phyloP scores from a whole-genome alignment of 2,113 vertebrate genomes.

The Oenanthe oenanthe region DNA sequence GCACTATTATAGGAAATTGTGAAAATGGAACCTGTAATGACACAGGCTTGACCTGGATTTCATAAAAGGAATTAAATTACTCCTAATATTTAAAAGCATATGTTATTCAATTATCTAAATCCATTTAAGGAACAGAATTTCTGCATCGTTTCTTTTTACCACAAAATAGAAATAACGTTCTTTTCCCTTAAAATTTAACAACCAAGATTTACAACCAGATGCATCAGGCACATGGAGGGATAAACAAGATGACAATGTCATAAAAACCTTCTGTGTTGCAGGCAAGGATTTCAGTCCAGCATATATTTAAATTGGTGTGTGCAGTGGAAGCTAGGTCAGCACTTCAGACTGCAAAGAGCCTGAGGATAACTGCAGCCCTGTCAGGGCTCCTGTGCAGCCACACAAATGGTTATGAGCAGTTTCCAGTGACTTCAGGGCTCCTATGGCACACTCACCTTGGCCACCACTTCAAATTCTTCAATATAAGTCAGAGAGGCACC shows the following conservation, averaged over 20 bases:
- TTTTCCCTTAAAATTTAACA: not conserved
- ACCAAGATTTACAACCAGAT: not conserved
- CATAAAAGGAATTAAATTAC: not conserved
- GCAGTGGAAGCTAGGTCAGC: not conserved
- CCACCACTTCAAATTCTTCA: not conserved
- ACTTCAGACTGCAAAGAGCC: not conserved
- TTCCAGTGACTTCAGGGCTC: not conserved
- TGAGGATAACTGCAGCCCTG: not conserved
- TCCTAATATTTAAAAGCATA: not conserved
- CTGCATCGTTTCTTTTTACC: not conserved
- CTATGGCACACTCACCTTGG: not conserved
- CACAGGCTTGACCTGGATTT: not conserved
- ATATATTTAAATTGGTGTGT: not conserved
- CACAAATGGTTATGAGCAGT: not conserved
- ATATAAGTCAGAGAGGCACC: not conserved
- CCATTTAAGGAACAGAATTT: not conserved
- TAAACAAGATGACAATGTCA: not conserved
- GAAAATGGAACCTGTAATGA: not conserved
- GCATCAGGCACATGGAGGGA: not conserved
- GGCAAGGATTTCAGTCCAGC: not conserved
- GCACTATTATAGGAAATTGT: not conserved
- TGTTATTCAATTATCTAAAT: not conserved
- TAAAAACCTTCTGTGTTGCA: not conserved
- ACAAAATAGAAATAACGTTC: not conserved
- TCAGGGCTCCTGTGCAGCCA: not conserved